Conservation (phyloP, 1,140 invertebrate species). For the honey bee (Apis mellifera) region DNA sequence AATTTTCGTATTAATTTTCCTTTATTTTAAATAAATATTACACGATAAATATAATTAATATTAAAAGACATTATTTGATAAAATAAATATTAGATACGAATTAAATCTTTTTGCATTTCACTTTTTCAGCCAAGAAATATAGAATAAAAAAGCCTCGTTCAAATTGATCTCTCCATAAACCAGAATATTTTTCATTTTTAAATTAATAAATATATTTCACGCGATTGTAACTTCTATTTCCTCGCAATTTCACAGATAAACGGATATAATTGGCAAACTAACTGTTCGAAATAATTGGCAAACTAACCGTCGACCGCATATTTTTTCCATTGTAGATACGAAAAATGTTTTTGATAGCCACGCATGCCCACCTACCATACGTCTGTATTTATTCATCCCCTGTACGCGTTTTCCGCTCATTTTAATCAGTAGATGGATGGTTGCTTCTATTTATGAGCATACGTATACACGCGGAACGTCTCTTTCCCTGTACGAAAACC, state of each 20-base stretch:
- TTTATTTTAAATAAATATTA: neutral
- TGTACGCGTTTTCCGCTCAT: conserved; percentile 25
- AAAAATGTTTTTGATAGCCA: conserved; percentile 35
- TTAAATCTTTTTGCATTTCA: neutral
- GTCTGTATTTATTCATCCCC: conserved; percentile 35
- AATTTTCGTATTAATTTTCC: neutral
- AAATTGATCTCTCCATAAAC: neutral
- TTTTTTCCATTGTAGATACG: conserved; percentile 1
- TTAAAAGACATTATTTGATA: neutral
- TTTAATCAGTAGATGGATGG: conserved; percentile 50
- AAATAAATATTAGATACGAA: neutral
- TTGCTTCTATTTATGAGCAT: conserved; percentile 43
- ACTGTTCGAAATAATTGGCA: neutral
- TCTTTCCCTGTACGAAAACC: neutral
- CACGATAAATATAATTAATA: neutral
- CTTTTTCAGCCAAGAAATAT: neutral
- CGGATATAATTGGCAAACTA: neutral
- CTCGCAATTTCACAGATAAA: neutral
- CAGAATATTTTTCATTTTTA: neutral
- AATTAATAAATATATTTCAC: neutral
- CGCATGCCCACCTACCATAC: neutral
- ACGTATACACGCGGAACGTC: neutral
- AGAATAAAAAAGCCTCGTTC: neutral
- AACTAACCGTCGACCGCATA: conserved; percentile 28
- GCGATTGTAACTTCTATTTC: neutral